A percentile compares a stretch with the other conserved stretches of the same genome.
These are phyloP conservation scores for Oxyruncus cristatus DNA, from an alignment of 2,113 vertebrate species.

Conservation along the genomic window DNA sequence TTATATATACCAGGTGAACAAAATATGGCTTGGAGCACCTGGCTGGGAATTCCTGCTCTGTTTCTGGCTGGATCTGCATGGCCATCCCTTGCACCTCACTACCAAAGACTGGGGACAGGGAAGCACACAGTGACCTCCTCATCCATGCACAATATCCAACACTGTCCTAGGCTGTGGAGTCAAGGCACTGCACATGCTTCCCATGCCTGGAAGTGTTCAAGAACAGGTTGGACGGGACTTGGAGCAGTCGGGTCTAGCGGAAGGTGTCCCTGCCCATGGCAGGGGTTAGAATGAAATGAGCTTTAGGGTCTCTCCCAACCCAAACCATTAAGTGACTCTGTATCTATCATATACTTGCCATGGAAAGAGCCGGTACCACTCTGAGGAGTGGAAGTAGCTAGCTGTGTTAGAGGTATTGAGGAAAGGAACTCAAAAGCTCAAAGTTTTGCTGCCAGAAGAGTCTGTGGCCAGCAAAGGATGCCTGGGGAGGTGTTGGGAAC, in stretches of 20 bases:
- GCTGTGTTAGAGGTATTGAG: not conserved
- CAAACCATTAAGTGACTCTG: not conserved
- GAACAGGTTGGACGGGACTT: not conserved
- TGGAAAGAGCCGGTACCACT: not conserved
- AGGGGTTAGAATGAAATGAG: not conserved
- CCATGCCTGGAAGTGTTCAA: not conserved
- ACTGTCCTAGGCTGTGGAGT: not conserved
- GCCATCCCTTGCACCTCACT: not conserved
- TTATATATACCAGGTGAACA: not conserved
- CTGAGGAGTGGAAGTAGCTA: not conserved
- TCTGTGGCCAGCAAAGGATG: not conserved
- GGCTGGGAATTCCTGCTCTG: not conserved
- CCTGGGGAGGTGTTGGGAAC: not conserved
- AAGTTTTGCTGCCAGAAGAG: not conserved
- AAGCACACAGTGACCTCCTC: not conserved
- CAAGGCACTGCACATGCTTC: accelerated
- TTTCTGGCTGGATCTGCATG: not conserved
- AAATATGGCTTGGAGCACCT: not conserved
- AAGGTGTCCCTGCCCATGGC: not conserved
- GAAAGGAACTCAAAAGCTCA: not conserved
- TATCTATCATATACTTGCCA: not conserved
- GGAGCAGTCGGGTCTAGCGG: not conserved
- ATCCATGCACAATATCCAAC: not conserved
- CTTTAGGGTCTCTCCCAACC: not conserved
- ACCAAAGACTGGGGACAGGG: not conserved